These are phyloP conservation scores for Sinonovacula constricta DNA, from an alignment of 1,140 invertebrate genomes.

Conservation along the genomic window DNA sequence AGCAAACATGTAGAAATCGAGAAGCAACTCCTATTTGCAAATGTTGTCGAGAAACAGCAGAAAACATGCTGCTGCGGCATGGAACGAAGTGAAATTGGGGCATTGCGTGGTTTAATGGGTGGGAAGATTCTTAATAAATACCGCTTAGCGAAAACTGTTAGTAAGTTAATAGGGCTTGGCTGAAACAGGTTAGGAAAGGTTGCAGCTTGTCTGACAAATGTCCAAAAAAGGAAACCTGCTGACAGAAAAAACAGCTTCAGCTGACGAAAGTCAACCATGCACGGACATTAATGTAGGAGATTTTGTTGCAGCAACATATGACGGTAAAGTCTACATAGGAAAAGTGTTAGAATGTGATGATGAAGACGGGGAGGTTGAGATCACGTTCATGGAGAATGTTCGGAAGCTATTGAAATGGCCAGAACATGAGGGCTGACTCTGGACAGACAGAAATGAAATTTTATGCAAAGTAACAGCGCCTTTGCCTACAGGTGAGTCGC, in stretches of 20 bases:
- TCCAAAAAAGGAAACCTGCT: background rate
- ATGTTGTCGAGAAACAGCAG: slow-evolving; percentile 15
- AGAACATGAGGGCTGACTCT: slow-evolving; percentile 4
- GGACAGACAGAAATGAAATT: slow-evolving; percentile 4
- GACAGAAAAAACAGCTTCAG: background rate
- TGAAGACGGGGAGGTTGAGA: slow-evolving; percentile 8
- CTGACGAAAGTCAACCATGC: no score
- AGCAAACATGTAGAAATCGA: slow-evolving; percentile 14
- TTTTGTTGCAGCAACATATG: slow-evolving; percentile 31
- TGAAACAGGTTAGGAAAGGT: background rate
- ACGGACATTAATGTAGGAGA: no score
- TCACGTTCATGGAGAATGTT: slow-evolving; percentile 32
- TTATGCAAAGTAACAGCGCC: no score
- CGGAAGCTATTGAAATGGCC: slow-evolving; percentile 27
- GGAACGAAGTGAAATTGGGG: background rate
- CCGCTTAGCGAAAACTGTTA: background rate
- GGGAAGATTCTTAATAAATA: slow-evolving; percentile 36
- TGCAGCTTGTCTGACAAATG: background rate
- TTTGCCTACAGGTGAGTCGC: no score
- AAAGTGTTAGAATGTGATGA: slow-evolving; percentile 17
- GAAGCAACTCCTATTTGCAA: slow-evolving; percentile 42
- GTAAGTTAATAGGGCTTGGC: slow-evolving; percentile 1
- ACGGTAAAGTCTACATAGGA: slow-evolving; percentile 14
- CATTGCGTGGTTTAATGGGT: slow-evolving; percentile 17
- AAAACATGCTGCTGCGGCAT: background rate